These are phyloP conservation scores for Elmis aenea DNA, from an alignment of 2,888 invertebrate genomes.

Conservation along the genomic window DNA sequence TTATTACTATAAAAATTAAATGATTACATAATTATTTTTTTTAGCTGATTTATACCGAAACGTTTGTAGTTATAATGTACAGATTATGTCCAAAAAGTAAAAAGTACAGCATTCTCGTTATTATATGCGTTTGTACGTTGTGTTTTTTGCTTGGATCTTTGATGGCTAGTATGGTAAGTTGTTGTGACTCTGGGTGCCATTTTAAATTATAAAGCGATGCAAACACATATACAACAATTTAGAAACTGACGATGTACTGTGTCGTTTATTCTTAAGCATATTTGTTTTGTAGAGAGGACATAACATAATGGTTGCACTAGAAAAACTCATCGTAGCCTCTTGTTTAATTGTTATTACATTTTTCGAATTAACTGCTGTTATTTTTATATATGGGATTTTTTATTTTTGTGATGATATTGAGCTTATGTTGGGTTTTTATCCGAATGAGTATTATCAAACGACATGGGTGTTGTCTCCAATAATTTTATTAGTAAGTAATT, in stretches of 20 bases:
- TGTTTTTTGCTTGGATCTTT: constrained; percentile 11
- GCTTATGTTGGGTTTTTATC: constrained; percentile 23
- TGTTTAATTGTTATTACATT: constrained; percentile 10
- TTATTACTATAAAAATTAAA: neutral
- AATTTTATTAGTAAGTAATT: constrained; percentile 17
- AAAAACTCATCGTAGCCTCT: constrained; percentile 11
- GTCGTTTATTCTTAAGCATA: no score
- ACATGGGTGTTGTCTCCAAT: constrained; percentile 21
- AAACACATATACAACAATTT: no score
- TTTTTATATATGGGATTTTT: constrained; percentile 21
- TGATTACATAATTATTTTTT: constrained; percentile 1
- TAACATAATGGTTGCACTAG: constrained; percentile 9
- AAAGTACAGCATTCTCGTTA: constrained; percentile 7
- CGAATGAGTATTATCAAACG: constrained; percentile 18
- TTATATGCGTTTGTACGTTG: constrained; percentile 4
- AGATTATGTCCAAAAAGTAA: constrained; percentile 2
- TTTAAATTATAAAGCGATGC: no score
- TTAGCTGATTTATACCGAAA: constrained; percentile 15
- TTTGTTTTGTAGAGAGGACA: constrained; percentile 13
- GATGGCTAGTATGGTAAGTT: constrained; percentile 10
- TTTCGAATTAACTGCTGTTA: constrained; percentile 20
- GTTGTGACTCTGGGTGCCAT: no score
- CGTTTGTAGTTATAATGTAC: constrained; percentile 9
- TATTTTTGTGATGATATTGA: constrained; percentile 26
- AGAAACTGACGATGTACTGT: no score